phyloP scores from a whole-genome alignment of 2,113 vertebrate species.

The Scatophagus argus region DNA sequence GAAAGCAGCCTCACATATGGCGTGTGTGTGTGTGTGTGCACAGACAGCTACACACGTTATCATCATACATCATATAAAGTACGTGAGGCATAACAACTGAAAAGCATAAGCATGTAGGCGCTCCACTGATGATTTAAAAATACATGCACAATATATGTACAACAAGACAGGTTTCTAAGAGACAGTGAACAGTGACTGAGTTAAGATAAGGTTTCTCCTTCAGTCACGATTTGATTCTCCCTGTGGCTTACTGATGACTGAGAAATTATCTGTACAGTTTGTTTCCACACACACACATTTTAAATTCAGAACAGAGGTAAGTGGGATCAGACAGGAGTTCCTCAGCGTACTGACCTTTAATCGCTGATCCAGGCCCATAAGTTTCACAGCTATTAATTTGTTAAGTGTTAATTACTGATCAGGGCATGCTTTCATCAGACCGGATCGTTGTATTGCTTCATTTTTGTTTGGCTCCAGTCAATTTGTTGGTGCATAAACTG shows the following conservation, averaged over 20 bases:
- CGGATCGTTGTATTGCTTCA: constrained; percentile 57
- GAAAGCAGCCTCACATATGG: background rate
- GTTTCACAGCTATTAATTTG: constrained; percentile 57
- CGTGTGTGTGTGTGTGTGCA: background rate
- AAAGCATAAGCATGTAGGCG: background rate
- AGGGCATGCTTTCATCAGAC: constrained; percentile 50
- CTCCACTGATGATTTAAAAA: constrained; percentile 23
- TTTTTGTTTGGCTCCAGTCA: constrained; percentile 58
- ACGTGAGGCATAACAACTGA: background rate
- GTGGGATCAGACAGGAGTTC: constrained; percentile 26
- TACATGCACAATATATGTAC: no score
- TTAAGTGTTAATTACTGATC: constrained; percentile 60
- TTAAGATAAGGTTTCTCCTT: background rate
- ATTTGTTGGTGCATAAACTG: constrained; percentile 32
- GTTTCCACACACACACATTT: background rate
- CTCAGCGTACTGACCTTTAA: constrained; percentile 60
- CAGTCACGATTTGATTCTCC: background rate
- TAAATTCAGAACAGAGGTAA: background rate
- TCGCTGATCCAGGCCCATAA: constrained; percentile 35
- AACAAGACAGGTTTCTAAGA: background rate
- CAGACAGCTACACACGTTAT: background rate
- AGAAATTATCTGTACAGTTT: background rate
- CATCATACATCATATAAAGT: background rate
- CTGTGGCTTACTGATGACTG: constrained; percentile 1
- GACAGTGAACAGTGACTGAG: background rate